These are phyloP conservation scores for Tarsius wallacei DNA, from an alignment of 2,797 vertebrate species.

Conservation along the genomic window DNA sequence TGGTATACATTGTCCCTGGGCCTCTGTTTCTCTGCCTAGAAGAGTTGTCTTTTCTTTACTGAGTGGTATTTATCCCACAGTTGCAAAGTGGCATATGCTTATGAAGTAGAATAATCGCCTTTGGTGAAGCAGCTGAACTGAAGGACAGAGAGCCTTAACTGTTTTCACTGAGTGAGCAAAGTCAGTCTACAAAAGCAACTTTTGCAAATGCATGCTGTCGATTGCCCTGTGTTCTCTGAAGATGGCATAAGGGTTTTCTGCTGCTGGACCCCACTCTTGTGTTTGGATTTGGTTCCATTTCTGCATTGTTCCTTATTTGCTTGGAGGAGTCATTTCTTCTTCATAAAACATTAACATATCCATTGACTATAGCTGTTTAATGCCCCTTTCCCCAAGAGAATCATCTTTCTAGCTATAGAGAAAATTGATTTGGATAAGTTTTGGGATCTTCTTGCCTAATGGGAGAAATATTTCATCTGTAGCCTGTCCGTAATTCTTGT, in stretches of 20 bases:
- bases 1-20: neutral
- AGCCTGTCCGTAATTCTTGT: conserved; percentile 69
- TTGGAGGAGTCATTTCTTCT: neutral
- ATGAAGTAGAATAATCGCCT: neutral
- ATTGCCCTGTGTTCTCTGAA: neutral
- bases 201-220: neutral
- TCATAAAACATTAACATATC: neutral
- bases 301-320: neutral
- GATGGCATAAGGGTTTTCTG: neutral
- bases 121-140: neutral
- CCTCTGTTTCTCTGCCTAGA: conserved; percentile 3
- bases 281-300: neutral
- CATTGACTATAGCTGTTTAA: neutral
- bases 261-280: neutral
- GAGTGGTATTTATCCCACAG: neutral
- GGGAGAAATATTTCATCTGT: conserved; percentile 71
- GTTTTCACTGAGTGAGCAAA: neutral
- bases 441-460: conserved; percentile 38
- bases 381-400: neutral
- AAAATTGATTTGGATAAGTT: conserved; percentile 68
- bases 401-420: conserved; percentile 39
- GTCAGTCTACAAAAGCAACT: neutral
- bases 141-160: neutral
- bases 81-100: neutral
- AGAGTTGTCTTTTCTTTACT: neutral